Evolutionary conservation across 2,797 vertebrate species (phyloP), one percentile per base, ranked within the genome.

Genomic region (Platyrinchus mystaceus): DNA sequence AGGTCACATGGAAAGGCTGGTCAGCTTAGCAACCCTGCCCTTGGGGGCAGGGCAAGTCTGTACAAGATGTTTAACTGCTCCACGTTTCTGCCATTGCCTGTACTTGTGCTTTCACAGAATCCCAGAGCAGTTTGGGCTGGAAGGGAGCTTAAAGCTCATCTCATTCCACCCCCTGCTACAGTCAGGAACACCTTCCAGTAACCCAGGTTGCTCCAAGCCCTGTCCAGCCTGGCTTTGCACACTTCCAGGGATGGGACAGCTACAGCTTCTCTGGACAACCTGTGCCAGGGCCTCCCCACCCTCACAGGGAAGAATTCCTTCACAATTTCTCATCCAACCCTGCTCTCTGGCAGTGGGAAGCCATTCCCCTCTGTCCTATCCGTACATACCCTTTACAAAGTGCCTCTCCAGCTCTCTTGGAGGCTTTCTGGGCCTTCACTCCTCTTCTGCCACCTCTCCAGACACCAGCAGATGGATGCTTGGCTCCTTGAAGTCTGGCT

Each of bases 81-180:
- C 0, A 0, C 44, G n/a, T 28, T 78, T 49, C 22, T 91, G 74
- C 10, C 15, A 19, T 18, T 2, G 1, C 16, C 7, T 30, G 4
- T 60, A 34, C 47, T 34, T 82, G 22, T n/a, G 36, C 22, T 93
- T 82, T 68, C 80, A n/a, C 11, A 39, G 43, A 50, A 39, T 30
- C 36, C 23, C 36, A n/a, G 27, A 24, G 23, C 13, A 14, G 23
- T 28, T 68, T 82, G 30, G 41, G 24, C 39, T 5, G 41, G 34
- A 36, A 47, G 30, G 53, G 7, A 55, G 18, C 14, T 41, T 19
- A 32, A 39, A 74, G 12, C 22, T 7, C 55, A 46, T 34, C 44
- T 19, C 12, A 7, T 28, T 21, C n/a, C 64, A 36, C 13, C 44
- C 10, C 12, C 44, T 36, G n/a, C 30, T 41, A 28, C 3, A 13